These are phyloP conservation scores for Caenorhabditis sp. DNA, from an alignment of 2,888 invertebrate species.

Conservation along the genomic window DNA sequence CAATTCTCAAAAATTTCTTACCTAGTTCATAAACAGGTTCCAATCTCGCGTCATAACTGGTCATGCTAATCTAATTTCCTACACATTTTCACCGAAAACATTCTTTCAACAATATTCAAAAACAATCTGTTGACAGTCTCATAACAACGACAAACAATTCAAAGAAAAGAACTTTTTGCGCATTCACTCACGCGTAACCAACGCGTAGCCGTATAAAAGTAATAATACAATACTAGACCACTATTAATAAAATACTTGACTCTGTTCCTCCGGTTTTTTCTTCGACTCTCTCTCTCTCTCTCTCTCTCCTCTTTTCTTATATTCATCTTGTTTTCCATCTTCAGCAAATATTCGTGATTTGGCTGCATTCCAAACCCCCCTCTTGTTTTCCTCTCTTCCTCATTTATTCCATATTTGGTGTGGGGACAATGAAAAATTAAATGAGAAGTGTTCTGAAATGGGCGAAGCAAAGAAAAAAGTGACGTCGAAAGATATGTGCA, in stretches of 20 bases:
- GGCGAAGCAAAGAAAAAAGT: not conserved
- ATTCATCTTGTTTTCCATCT: not conserved
- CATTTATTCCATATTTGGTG: too few relatives aligned
- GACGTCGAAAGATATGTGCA: not conserved
- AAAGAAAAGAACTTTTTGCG: not conserved
- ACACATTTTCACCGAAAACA: too few relatives aligned
- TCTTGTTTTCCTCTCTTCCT: not conserved
- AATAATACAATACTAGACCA: not conserved
- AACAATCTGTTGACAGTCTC: not conserved
- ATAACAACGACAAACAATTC: not conserved
- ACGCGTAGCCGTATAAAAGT: not conserved
- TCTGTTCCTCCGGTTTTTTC: not conserved
- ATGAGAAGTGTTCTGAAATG: not conserved
- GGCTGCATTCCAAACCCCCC: slow-evolving; percentile 34
- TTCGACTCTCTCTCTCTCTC: not conserved
- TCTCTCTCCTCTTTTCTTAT: not conserved
- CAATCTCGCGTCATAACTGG: too few relatives aligned
- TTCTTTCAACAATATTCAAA: too few relatives aligned
- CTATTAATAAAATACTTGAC: slow-evolving; percentile 1
- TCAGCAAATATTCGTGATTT: slow-evolving; percentile 31
- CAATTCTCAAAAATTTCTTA: too few relatives aligned
- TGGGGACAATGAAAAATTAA: not conserved
- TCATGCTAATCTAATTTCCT: too few relatives aligned
- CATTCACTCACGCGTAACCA: not conserved
- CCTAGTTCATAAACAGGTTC: too few relatives aligned